Base-by-base conservation (phyloP, 2,888 invertebrate genomes). In the Zaprionus obscuricornis region DNA sequence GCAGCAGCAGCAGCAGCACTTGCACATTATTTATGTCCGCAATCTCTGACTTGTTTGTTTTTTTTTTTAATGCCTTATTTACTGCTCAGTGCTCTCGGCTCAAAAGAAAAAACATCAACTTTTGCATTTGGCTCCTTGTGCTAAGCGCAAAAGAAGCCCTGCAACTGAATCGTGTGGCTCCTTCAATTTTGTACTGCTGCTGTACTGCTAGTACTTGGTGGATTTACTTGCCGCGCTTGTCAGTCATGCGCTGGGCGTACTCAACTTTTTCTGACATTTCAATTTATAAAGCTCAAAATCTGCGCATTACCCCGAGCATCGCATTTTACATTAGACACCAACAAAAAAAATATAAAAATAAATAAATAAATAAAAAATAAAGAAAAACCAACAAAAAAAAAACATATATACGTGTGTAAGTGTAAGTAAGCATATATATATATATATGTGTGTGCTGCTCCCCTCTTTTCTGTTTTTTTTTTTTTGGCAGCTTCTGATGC, bases 251-350 rank as follows among this genome's bases (percentile, higher is more conserved):
- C 60, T 55, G 59, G 52, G 63, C 37, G 57, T 57, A 52, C 74
- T 82, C 85, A 82, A 82, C 76, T 82, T 82, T 82, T 82, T 83
- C 74, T 82, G 81, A 82, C 81, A 82, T 82, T 82, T 82, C 86
- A 82, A 82, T 82, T 82, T 82, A 85, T 82, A 82, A 76, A 83
- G 82, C 86, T 82, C 74, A 78, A 77, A 79, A 79, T 85, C 83
- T 82, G 72, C 63, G 63, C 74, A 68, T 71, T 76, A 74, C 78
- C 85, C 85, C 63, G 63, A 78, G 78, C 78, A 60, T 18, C 63
- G 55, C 62, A 62, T 67, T 84, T 74, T 63, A 73, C 70, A 84
- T 74, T 77, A 77, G 75, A 70, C 70, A n/a, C 26, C 49, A 42
- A 43, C 43, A 79, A 63, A 58, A 60, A 64, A 55, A 29, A n/a